A percentile compares a stretch with the other conserved stretches of the same genome.
Evolutionary conservation across 2,888 invertebrate genomes (phyloP).

Genomic region (Piscicola geometra): DNA sequence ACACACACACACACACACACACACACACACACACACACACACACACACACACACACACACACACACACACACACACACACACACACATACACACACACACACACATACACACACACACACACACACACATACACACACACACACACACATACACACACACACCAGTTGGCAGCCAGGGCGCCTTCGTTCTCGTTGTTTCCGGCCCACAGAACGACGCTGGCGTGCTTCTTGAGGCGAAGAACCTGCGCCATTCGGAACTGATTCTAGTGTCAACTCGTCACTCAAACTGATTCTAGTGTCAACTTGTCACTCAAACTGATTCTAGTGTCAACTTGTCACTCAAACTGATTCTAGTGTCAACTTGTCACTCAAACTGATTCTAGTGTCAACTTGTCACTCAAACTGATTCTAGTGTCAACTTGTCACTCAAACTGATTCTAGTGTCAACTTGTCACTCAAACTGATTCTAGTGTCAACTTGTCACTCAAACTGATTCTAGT

Average conservation of each 20-base stretch:
- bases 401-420: no score
- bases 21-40: slow-evolving; percentile 19
- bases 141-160: slow-evolving; percentile 34
- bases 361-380: no score
- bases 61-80: slow-evolving; percentile 19
- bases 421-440: no score
- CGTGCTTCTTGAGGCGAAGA: slow-evolving; percentile 74
- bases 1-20: slow-evolving; percentile 19
- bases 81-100: slow-evolving; percentile 18
- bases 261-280: background rate
- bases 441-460: no score
- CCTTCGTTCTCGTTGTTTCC: slow-evolving; percentile 94
- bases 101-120: slow-evolving; percentile 18
- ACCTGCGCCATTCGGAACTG: slow-evolving; percentile 48
- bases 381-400: no score
- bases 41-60: slow-evolving; percentile 19
- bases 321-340: no score
- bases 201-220: slow-evolving; percentile 84
- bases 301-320: no score
- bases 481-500: no score
- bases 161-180: slow-evolving; percentile 77
- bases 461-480: no score
- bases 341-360: no score
- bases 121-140: slow-evolving; percentile 18
- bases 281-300: background rate